phyloP scores from a whole-genome alignment of 2,888 invertebrate species.

The Lepidochrysops patricia region DNA sequence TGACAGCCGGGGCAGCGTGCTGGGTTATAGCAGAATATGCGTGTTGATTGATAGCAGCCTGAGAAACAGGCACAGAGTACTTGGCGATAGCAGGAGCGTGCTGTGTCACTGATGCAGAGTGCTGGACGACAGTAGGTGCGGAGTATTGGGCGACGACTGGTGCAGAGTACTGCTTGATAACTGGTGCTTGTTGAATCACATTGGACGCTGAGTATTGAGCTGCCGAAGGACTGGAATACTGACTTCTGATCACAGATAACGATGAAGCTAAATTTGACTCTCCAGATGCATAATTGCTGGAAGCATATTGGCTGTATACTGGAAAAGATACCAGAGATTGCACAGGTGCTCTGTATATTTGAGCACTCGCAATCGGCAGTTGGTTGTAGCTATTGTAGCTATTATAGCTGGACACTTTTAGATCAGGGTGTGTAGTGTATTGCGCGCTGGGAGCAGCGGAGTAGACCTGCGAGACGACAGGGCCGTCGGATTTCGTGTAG shows the following conservation, averaged over 20 bases:
- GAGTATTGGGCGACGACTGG: conserved; percentile 1
- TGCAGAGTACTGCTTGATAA: not conserved
- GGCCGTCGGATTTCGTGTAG: conserved; percentile 50
- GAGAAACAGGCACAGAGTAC: conserved; percentile 30
- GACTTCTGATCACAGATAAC: conserved; percentile 18
- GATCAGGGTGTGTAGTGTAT: conserved; percentile 51
- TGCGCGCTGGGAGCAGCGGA: conserved; percentile 45
- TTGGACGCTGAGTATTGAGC: not conserved
- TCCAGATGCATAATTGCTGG: conserved; percentile 17
- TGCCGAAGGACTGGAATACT: conserved; percentile 6
- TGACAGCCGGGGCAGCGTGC: conserved; percentile 24
- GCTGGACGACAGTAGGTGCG: conserved; percentile 27
- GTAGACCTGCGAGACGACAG: conserved; percentile 63
- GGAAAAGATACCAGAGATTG: conserved; percentile 20
- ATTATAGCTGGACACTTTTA: conserved; percentile 30
- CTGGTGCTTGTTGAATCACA: not conserved
- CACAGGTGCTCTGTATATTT: conserved; percentile 28
- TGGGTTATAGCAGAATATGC: conserved; percentile 27
- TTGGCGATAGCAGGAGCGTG: conserved; percentile 21
- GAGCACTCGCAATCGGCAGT: conserved; percentile 25
- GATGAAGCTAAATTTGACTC: not conserved
- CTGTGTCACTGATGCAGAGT: conserved; percentile 25
- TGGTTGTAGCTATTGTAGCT: conserved; percentile 25
- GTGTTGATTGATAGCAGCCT: conserved; percentile 23
- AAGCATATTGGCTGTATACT: conserved; percentile 15